Evolutionary conservation across 2,113 vertebrate genomes (phyloP).

Genomic region (Australoheros scitulus): DNA sequence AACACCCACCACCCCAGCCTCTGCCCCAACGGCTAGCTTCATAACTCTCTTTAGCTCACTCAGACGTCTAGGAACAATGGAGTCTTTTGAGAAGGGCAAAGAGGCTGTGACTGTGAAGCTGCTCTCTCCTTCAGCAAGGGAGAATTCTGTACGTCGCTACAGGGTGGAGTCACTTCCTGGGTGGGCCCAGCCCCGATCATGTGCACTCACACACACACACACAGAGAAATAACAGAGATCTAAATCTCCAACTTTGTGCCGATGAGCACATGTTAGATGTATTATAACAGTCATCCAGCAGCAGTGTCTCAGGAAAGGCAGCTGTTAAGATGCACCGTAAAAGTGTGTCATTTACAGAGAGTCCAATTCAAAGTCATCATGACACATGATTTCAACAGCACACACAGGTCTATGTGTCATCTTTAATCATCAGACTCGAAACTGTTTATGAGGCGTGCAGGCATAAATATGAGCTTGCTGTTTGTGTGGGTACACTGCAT

Average conservation of each 20-base stretch:
- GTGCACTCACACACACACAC: conserved; percentile 33
- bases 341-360: conserved; percentile 23
- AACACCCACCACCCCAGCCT: conserved; percentile 62
- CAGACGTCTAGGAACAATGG: conserved; percentile 73
- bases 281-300: conserved; percentile 43
- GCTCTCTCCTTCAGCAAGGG: conserved; percentile 49
- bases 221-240: conserved; percentile 25
- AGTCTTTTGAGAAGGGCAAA: conserved; percentile 74
- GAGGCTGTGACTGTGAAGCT: conserved; percentile 49
- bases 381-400: conserved; percentile 16
- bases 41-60: conserved; percentile 66
- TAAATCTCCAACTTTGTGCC: conserved; percentile 23
- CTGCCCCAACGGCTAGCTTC: conserved; percentile 53
- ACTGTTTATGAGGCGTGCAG: conserved; percentile 2
- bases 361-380: conserved; percentile 5
- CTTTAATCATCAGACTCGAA: conserved; percentile 23
- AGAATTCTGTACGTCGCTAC: conserved; percentile 61
- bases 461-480: conserved; percentile 1
- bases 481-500: neutral
- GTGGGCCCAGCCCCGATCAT: conserved; percentile 56
- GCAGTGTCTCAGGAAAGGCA: conserved; percentile 22
- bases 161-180: conserved; percentile 79
- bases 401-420: conserved; percentile 29
- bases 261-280: conserved; percentile 45
- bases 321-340: conserved; percentile 37